Evolutionary conservation across 2,888 invertebrate genomes (phyloP).

Genomic region (Lepidochrysops patricia): DNA sequence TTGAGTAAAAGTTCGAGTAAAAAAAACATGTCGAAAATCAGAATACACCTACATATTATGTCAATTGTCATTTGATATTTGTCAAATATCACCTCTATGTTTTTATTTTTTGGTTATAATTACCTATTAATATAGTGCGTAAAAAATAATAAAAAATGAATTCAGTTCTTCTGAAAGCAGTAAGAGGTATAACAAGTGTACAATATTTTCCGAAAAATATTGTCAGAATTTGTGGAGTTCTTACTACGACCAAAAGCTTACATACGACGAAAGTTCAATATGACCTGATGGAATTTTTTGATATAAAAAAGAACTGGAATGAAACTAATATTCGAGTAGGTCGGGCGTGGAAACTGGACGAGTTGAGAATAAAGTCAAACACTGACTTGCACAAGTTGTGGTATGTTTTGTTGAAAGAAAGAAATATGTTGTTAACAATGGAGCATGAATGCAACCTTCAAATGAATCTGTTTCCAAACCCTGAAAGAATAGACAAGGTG

Average conservation of each 20-base stretch:
- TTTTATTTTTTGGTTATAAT: background rate
- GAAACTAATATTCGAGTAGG: constrained; percentile 84
- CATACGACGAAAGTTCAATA: constrained; percentile 51
- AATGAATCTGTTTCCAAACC: constrained; percentile 85
- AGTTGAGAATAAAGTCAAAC: constrained; percentile 95
- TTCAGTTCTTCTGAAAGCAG: background rate
- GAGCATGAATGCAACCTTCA: constrained; percentile 84
- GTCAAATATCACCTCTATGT: too few species aligned
- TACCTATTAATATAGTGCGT: background rate
- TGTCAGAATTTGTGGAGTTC: constrained; percentile 25
- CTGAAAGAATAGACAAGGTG: constrained; percentile 95
- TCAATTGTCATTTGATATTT: too few species aligned
- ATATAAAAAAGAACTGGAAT: constrained; percentile 88
- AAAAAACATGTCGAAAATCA: too few species aligned
- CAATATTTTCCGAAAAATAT: constrained; percentile 30
- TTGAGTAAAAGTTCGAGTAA: too few species aligned
- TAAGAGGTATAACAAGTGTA: background rate
- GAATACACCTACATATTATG: too few species aligned
- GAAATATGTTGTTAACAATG: constrained; percentile 98
- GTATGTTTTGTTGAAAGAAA: constrained; percentile 93
- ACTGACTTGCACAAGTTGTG: constrained; percentile 97
- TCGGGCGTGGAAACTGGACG: constrained; percentile 90
- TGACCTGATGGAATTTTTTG: constrained; percentile 92
- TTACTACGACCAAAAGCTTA: constrained; percentile 25
- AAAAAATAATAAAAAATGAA: background rate